Evolutionary conservation across 2,797 vertebrate genomes (phyloP).

Genomic region (Sebastes jordani): DNA sequence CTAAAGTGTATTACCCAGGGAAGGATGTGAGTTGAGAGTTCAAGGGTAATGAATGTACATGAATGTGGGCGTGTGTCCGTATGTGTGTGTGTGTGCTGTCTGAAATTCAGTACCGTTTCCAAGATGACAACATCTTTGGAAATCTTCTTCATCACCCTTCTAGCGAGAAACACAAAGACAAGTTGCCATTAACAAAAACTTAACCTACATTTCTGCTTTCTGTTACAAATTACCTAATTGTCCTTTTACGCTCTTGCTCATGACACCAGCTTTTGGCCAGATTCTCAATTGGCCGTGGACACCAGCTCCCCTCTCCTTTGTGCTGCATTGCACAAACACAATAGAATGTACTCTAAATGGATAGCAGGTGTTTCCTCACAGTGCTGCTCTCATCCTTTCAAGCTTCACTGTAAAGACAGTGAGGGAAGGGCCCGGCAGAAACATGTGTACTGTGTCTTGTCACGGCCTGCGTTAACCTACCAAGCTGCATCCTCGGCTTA

Average conservation of each 20-base stretch:
- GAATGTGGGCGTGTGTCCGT: not conserved
- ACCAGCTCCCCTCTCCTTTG: slow-evolving; percentile 33
- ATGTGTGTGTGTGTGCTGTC: not conserved
- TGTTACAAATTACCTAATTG: slow-evolving; percentile 47
- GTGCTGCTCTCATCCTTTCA: slow-evolving; percentile 37
- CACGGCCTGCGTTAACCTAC: not conserved
- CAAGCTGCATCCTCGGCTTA: not conserved
- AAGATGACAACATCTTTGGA: slow-evolving; percentile 57
- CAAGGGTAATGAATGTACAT: slow-evolving; percentile 56
- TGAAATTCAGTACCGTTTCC: slow-evolving; percentile 19
- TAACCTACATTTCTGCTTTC: slow-evolving; percentile 20
- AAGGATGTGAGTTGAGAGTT: slow-evolving; percentile 68
- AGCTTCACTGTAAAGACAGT: slow-evolving; percentile 23
- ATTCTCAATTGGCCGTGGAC: slow-evolving; percentile 37
- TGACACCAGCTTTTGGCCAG: slow-evolving; percentile 48
- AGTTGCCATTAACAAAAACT: slow-evolving; percentile 21
- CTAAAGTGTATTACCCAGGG: slow-evolving; percentile 55
- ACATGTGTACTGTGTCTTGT: slow-evolving; percentile 26
- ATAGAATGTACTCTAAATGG: slow-evolving; percentile 68
- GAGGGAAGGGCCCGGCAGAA: slow-evolving; percentile 17
- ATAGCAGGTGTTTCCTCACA: slow-evolving; percentile 74
- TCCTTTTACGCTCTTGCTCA: slow-evolving; percentile 46
- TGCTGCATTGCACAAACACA: slow-evolving; percentile 66
- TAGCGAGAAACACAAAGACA: slow-evolving; percentile 18
- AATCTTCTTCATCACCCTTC: slow-evolving; percentile 24